phyloP scores from a whole-genome alignment of 1,140 invertebrate species.

The Ceratina japonica region DNA sequence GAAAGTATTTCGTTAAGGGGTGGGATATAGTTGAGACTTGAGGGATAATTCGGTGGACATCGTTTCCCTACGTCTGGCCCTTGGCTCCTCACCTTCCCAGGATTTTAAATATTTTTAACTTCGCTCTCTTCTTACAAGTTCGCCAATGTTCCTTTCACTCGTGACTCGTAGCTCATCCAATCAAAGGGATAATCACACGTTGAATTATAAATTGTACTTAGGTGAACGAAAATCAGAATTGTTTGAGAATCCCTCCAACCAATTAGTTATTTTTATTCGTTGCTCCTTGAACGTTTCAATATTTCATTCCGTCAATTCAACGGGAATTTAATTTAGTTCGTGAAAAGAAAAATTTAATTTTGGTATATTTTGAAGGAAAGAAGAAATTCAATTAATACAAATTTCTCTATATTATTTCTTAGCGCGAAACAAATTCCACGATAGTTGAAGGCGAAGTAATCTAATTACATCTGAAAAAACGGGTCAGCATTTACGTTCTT shows the following conservation, averaged over 20 bases:
- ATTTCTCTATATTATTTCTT: no score
- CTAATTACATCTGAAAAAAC: no score
- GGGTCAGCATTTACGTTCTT: no score
- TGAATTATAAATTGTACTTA: background rate
- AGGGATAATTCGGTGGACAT: constrained; percentile 44
- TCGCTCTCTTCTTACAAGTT: no score
- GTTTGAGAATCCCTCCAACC: background rate
- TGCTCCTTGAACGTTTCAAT: background rate
- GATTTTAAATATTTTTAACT: constrained; percentile 4
- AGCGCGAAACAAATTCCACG: no score
- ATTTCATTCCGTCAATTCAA: background rate
- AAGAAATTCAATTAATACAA: no score
- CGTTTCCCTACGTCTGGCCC: constrained; percentile 29
- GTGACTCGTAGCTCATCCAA: no score
- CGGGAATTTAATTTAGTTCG: no score
- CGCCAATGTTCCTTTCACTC: no score
- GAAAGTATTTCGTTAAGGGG: constrained; percentile 52
- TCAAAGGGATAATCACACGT: background rate
- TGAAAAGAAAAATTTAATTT: no score
- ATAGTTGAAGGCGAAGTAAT: no score
- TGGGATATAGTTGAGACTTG: background rate
- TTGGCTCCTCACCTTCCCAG: background rate
- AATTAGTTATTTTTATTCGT: background rate
- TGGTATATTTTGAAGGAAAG: no score
- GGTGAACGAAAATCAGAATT: background rate